Evolutionary conservation across 1,140 invertebrate species (phyloP), one percentile per base, ranked within the genome.

Genomic region (Plectus sambesii): DNA sequence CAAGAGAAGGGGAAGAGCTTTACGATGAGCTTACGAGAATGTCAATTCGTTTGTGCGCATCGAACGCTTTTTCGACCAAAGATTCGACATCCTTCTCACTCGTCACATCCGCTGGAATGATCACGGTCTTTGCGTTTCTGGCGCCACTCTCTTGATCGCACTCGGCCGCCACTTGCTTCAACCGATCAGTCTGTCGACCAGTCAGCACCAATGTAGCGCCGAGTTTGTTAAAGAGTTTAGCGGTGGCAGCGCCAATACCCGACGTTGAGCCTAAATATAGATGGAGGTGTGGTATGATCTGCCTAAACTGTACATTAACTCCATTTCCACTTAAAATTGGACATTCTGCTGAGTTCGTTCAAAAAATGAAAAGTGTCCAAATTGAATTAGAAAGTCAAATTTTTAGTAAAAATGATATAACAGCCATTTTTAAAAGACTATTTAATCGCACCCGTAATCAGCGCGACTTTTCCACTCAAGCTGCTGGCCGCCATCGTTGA

Each of bases 181-280:
- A 63, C 79, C 83, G 51, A 80, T 75, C 74, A 37, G 74, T 67
- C 69, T 87, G 85, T 25, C 84, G 75, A 19, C 84, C 85, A 12
- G 80, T 80, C n/a, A 88, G 53, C 1, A 73, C 73, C 9, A 85
- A 60, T 23, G 60, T 73, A 1, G 82, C 83, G 36, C 82, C 82
- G 12, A 81, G 67, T 55, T 79, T 75, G 2, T 83, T 76, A 56
- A 88, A 79, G 45, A 81, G 75, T 27, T 81, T 51, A 2, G 84
- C 83, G 17, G 82, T 82, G n/a, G 79, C 81, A 33, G 80, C 79
- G 42, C 85, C 85, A 55, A 88, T 87, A 1, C 85, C 85, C 26
- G 82, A 84, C 66, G 82, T 84, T 1, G 84, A 84, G 43, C 84
- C 84, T 77, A 45, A 58, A 43, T n/a, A n/a, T n/a, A n/a, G n/a